Base-by-base conservation (phyloP, 1,140 invertebrate species). In the Cepaea nemoralis region DNA sequence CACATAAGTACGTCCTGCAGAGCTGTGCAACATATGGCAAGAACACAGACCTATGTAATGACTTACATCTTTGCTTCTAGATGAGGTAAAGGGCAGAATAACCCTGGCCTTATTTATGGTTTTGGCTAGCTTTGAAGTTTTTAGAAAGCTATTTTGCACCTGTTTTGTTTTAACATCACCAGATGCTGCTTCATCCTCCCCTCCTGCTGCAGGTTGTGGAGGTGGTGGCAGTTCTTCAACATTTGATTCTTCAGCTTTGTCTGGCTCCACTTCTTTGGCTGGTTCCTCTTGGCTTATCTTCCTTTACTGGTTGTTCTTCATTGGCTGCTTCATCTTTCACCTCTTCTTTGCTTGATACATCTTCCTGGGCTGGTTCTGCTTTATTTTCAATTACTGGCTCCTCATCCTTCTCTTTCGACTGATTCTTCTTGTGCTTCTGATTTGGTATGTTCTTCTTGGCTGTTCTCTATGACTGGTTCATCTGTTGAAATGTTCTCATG, bases 81-180 rank as follows among this genome's bases (percentile, higher is more conserved):
- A 63, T 59, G 63, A 19, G 63, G 69, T n/a, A 73, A 59, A 39
- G 55, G 35, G 59, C 40, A 77, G 0, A 27, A 55, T 71, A 77
- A 63, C 37, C 71, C 82, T 59, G 74, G 82, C 74, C 70, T 55
- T 79, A 70, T 76, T 59, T 27, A 59, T 24, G 45, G 59, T 75
- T 80, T 77, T 70, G 12, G 75, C 81, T 35, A 42, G 73, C 42
- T 66, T 76, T 35, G 59, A 39, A 10, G 37, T 42, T 45, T 42
- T 59, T 33, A 33, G 37, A 73, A 24, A 8, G 33, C 27, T 73
- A 55, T 55, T 27, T n/a, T 35, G 66, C 78, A 80, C 66, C 42
- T 55, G 67, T 66, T 77, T 48, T 37, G 66, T 27, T 27, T 37
- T 12, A 10, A 22, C 67, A 59, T 35, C 16, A 14, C 33, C 12